Base-by-base conservation (phyloP, 2,888 invertebrate genomes). In the Apotomis capreana region DNA sequence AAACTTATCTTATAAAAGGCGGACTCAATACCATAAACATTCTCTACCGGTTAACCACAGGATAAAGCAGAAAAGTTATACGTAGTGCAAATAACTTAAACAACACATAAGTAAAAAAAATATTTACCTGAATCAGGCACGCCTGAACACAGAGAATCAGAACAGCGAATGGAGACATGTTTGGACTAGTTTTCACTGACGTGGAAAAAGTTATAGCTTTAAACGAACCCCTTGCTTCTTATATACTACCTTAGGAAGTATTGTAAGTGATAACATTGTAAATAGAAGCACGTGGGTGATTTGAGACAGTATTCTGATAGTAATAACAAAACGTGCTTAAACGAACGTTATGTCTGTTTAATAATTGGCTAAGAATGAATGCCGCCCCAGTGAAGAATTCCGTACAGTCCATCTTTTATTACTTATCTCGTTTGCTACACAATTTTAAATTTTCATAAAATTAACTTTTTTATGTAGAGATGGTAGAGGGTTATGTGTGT, bases 121-220 rank as follows among this genome's bases (percentile, higher is more conserved):
- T 13, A 4, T 8, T 46, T 62, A 86, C 86, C 83, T 86, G 82
- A 9, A 83, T 67, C 40, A 86, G 76, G 74, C 82, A 80, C 60
- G 79, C 81, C 61, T 83, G 80, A 68, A 83, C 74, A 76, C 80
- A 83, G 26, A 85, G 57, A 6, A 80, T 67, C 10, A 85, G 40
- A 6, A 85, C 13, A 8, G 77, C 73, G 70, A 84, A 81, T 69
- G 79, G 74, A 73, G 79, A 81, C 87, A 87, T 87, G 75, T 73
- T 78, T 40, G 40, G 37, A 8, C 57, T 51, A 15, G 15, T 68
- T 63, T 40, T 54, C 13, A 15, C 63, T 37, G 63, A 9, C 13
- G 52, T 10, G 15, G 10, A 54, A 54, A 54, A 54, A 63, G 52
- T 63, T 8, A 51, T 51, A 40, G 3, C 3, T 36, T 2, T 26